Evolutionary conservation across 35 echinoderm and acorn worm genomes (phyloP).

Genomic region (Eucidaris tribuloides): DNA sequence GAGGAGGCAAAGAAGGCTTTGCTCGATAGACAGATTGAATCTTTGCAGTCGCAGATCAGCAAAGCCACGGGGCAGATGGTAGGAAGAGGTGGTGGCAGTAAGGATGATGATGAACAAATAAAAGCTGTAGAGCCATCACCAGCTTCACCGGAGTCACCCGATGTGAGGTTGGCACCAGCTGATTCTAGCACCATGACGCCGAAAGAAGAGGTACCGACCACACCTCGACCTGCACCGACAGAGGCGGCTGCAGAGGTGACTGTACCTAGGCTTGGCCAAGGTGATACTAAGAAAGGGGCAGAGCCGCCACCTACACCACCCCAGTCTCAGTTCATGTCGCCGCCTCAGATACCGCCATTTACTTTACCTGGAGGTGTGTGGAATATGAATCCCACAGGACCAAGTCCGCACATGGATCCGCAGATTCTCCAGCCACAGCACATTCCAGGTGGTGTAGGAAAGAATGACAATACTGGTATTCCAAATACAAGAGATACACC

Average conservation of each 20-base stretch:
- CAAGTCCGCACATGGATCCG: neutral
- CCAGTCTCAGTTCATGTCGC: no score
- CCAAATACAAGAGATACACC: no score
- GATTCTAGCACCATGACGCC: slow-evolving; percentile 55
- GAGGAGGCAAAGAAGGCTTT: slow-evolving; percentile 97
- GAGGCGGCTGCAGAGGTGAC: neutral
- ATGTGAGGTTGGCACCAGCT: slow-evolving; percentile 35
- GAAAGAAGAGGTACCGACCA: slow-evolving; percentile 23
- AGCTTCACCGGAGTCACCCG: slow-evolving; percentile 11
- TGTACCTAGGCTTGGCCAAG: neutral
- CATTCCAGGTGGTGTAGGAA: no score
- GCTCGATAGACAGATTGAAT: slow-evolving; percentile 92
- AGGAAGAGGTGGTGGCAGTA: neutral
- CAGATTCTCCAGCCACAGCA: no score
- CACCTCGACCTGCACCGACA: neutral
- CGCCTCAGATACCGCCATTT: neutral
- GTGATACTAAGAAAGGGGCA: neutral
- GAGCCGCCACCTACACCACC: neutral
- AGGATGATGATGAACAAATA: neutral
- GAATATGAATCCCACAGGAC: neutral
- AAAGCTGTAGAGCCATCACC: no score
- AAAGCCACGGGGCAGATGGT: slow-evolving; percentile 65
- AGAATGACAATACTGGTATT: no score
- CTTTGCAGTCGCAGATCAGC: slow-evolving; percentile 83
- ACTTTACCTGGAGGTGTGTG: neutral